A percentile compares a stretch with the other conserved stretches of the same genome.
Evolutionary conservation across 2,113 vertebrate genomes (phyloP).

Genomic region (Oncorhynchus gorbuscha): DNA sequence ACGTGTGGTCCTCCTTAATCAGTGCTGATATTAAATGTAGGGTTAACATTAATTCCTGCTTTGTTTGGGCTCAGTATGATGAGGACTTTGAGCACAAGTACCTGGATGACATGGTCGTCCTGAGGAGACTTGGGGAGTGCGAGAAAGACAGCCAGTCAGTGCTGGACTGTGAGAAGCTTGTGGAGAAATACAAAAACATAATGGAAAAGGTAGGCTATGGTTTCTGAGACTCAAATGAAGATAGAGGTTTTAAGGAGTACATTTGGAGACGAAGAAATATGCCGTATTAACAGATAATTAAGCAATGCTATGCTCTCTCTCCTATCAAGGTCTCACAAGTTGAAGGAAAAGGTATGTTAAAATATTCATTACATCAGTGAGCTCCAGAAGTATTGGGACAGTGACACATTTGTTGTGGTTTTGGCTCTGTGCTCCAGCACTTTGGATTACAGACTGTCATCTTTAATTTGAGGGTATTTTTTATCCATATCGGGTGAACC

Average conservation of each 20-base stretch:
- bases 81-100: conserved; percentile 43
- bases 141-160: conserved; percentile 46
- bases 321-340: conserved; percentile 5
- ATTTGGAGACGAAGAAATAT: background rate
- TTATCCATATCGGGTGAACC: too few relatives aligned
- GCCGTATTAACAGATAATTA: background rate
- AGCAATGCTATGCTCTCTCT: background rate
- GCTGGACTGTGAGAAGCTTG: conserved; percentile 74
- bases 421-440: too few relatives aligned
- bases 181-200: conserved; percentile 58
- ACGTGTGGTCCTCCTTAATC: too few relatives aligned
- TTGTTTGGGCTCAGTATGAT: conserved; percentile 20
- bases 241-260: background rate
- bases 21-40: too few relatives aligned
- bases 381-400: too few relatives aligned
- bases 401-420: too few relatives aligned
- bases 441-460: too few relatives aligned
- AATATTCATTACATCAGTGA: background rate
- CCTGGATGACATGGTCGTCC: conserved; percentile 41
- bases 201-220: conserved; percentile 64
- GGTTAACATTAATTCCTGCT: background rate
- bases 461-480: too few relatives aligned
- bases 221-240: background rate
- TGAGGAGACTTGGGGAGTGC: background rate
- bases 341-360: conserved; percentile 44